phyloP scores from a whole-genome alignment of 2,888 invertebrate species.

The Heliconius charithonia region DNA sequence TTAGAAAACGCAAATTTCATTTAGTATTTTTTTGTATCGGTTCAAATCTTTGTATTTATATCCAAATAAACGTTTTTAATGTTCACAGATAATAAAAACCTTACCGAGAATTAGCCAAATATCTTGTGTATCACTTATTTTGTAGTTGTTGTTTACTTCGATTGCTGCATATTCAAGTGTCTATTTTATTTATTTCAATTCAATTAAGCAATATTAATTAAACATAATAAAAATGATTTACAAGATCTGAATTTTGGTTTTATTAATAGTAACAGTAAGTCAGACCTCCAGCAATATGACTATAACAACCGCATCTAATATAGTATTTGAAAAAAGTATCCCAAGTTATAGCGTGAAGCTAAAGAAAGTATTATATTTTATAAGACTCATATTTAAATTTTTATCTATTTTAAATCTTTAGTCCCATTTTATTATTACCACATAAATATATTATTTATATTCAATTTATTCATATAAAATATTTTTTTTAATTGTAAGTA shows the following conservation, averaged over 20 bases:
- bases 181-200: conserved; percentile 79
- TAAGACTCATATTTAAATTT: neutral
- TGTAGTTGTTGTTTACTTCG: conserved; percentile 54
- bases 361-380: neutral
- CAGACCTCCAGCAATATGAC: neutral
- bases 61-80: conserved; percentile 29
- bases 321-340: neutral
- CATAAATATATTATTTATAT: neutral
- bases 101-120: conserved; percentile 43
- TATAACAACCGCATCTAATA: neutral
- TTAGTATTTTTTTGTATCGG: neutral
- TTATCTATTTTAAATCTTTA: neutral
- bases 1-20: neutral
- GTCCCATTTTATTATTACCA: neutral
- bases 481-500: neutral
- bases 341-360: neutral
- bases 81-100: conserved; percentile 38
- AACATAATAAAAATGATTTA: conserved; percentile 74
- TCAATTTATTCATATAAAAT: neutral
- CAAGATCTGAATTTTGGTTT: conserved; percentile 59
- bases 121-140: conserved; percentile 47
- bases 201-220: conserved; percentile 81
- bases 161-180: conserved; percentile 56
- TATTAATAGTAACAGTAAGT: conserved; percentile 39
- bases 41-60: neutral